Percentiles rank a stretch among this genome's conserved stretches.
Evolutionary conservation across 1,140 invertebrate species (phyloP).

Genomic region (Procambarus virginalis): DNA sequence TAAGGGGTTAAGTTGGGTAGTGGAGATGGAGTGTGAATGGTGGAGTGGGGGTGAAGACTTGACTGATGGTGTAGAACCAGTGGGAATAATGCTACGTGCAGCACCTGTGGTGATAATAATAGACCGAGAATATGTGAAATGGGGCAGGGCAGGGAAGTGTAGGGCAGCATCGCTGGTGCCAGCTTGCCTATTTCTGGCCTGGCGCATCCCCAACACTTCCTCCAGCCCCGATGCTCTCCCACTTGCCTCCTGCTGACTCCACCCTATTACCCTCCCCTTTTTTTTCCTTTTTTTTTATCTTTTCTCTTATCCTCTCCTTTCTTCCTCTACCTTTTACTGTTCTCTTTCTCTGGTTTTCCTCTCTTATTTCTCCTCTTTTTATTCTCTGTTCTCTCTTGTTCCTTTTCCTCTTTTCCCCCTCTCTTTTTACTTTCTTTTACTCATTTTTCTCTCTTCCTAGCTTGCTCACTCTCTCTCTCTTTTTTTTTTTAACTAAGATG

Average conservation of each 20-base stretch:
- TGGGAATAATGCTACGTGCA: too few species aligned
- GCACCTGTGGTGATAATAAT: too few species aligned
- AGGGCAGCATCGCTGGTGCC: too few species aligned
- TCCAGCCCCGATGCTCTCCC: not conserved
- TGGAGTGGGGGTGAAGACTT: too few species aligned
- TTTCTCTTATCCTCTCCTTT: not conserved
- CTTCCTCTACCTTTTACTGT: not conserved
- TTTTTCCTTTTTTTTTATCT: not conserved
- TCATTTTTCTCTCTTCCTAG: not conserved
- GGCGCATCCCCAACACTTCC: not conserved
- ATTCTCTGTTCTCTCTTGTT: not conserved
- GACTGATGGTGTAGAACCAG: too few species aligned
- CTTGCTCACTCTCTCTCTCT: not conserved
- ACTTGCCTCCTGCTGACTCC: not conserved
- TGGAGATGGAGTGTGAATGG: too few species aligned
- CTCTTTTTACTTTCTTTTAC: not conserved
- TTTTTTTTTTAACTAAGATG: too few species aligned
- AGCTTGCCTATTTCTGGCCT: not conserved
- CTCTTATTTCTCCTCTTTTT: not conserved
- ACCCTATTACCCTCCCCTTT: too few species aligned
- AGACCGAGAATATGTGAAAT: too few species aligned
- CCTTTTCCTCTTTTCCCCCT: not conserved
- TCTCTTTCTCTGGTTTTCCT: not conserved
- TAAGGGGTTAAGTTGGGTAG: too few species aligned
- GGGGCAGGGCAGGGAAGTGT: too few species aligned